phyloP scores from a whole-genome alignment of 2,888 invertebrate species.

The Chesias legatella region DNA sequence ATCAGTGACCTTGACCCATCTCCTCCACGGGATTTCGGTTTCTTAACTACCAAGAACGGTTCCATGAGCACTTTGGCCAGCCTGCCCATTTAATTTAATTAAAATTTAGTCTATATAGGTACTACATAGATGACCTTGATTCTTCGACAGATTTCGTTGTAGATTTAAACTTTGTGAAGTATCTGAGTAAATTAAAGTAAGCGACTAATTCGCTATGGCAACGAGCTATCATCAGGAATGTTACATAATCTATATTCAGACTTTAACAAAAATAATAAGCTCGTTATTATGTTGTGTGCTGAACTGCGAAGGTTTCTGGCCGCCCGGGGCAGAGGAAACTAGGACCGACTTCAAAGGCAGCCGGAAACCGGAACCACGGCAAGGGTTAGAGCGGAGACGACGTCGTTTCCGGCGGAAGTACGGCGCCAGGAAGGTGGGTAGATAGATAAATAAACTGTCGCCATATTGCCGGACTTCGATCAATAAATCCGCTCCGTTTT shows the following conservation, averaged over 20 bases:
- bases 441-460: constrained; percentile 70
- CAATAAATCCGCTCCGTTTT: constrained; percentile 75
- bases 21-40: no score
- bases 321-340: constrained; percentile 54
- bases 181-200: no score
- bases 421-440: constrained; percentile 76
- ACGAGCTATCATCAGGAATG: no score
- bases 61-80: no score
- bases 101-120: no score
- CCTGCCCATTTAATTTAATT: no score
- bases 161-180: no score
- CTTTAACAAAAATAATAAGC: background rate
- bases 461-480: constrained; percentile 73
- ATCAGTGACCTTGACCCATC: no score
- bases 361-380: constrained; percentile 77
- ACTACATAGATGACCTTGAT: no score
- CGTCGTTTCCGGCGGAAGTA: constrained; percentile 74
- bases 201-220: no score
- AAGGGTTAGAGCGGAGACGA: constrained; percentile 78
- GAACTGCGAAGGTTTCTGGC: constrained; percentile 48
- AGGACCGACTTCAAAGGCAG: constrained; percentile 64
- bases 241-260: background rate
- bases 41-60: no score
- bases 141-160: no score
- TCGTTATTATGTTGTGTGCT: constrained; percentile 30